Evolutionary conservation across 2,888 invertebrate species (phyloP).

Genomic region (Coelogynopora nodosa): DNA sequence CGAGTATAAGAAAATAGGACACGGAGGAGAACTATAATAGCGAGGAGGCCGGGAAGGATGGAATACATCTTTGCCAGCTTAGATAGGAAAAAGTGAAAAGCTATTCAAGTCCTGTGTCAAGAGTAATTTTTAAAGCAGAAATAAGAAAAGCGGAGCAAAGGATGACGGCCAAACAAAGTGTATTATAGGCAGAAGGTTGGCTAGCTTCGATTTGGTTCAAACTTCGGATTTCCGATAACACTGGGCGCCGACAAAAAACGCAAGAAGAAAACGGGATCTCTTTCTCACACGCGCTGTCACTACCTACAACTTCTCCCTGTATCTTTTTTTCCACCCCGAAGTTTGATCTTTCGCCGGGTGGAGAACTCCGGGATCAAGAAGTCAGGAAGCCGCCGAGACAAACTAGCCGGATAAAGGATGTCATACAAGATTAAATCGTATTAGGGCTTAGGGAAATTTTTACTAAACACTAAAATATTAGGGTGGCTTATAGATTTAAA

Average conservation of each 20-base stretch:
- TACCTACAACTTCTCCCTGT: neutral
- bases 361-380: neutral
- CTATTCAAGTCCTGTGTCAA: too few species aligned
- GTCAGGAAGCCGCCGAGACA: neutral
- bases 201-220: neutral
- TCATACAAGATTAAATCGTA: neutral
- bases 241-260: constrained; percentile 8
- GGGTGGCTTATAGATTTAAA: too few species aligned
- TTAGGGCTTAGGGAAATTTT: neutral
- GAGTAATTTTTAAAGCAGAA: too few species aligned
- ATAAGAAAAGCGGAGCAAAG: too few species aligned
- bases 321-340: neutral
- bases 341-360: neutral
- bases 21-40: too few species aligned
- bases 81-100: too few species aligned
- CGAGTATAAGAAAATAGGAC: too few species aligned
- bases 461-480: neutral
- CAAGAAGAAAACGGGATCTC: neutral
- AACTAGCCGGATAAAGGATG: neutral
- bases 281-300: neutral
- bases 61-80: too few species aligned
- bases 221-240: constrained; percentile 28
- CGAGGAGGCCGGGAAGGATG: too few species aligned
- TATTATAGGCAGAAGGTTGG: too few species aligned
- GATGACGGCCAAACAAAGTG: too few species aligned